phyloP scores from a whole-genome alignment of 2,113 vertebrate genomes.

The Kryptolebias marmoratus region DNA sequence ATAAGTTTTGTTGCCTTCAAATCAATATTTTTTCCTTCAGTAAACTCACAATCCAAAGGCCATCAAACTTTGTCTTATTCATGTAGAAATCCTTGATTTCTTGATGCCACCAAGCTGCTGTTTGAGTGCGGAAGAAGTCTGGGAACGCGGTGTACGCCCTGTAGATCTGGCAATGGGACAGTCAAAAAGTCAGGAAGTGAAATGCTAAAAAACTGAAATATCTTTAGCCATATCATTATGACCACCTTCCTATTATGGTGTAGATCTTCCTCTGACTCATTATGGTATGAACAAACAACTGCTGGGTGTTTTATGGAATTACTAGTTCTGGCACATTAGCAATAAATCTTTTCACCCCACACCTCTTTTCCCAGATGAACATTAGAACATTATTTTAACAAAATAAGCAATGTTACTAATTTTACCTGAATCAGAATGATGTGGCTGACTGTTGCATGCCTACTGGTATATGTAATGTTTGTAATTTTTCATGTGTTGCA shows the following conservation, averaged over 20 bases:
- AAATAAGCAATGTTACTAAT: too few species aligned
- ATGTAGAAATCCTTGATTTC: slow-evolving; percentile 84
- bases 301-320: too few species aligned
- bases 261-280: not conserved
- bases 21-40: not conserved
- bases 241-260: not conserved
- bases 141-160: slow-evolving; percentile 86
- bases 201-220: not conserved
- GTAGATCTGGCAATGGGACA: slow-evolving; percentile 72
- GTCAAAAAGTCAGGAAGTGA: not conserved
- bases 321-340: not conserved
- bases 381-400: not conserved
- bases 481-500: not conserved
- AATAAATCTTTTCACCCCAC: not conserved
- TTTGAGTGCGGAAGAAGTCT: slow-evolving; percentile 88
- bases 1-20: too few species aligned
- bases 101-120: slow-evolving; percentile 85
- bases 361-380: not conserved
- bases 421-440: too few species aligned
- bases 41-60: slow-evolving; percentile 93
- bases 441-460: too few species aligned
- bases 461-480: not conserved
- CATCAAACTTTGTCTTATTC: slow-evolving; percentile 86
- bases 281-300: too few species aligned
- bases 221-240: not conserved